A percentile compares a stretch with the other conserved stretches of the same genome.
Conservation (phyloP, 2,888 invertebrate species). For the Limnephilus marmoratus region DNA sequence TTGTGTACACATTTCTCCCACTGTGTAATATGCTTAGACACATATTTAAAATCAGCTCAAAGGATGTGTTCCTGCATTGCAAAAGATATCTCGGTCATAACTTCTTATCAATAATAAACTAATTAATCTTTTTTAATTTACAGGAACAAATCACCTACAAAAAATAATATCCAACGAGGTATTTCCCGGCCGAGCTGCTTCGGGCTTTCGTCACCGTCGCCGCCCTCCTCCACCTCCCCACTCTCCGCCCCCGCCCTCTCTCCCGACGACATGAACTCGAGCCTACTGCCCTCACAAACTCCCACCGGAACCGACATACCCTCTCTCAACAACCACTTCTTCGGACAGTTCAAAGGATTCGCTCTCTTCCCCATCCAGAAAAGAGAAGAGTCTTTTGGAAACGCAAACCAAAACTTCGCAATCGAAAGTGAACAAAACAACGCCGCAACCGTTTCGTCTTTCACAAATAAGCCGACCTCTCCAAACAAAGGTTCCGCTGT, state of each 20-base stretch:
- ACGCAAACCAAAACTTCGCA: slow-evolving; percentile 60
- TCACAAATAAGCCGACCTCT: slow-evolving; percentile 54
- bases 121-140: background rate
- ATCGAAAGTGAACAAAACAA: slow-evolving; percentile 57
- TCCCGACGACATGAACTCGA: slow-evolving; percentile 85
- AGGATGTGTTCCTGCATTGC: background rate
- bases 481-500: slow-evolving; percentile 41
- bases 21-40: no score
- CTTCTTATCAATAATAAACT: background rate
- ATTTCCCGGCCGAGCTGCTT: slow-evolving; percentile 75
- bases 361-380: slow-evolving; percentile 83
- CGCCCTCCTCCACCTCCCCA: slow-evolving; percentile 70
- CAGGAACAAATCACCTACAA: slow-evolving; percentile 72
- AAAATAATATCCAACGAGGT: slow-evolving; percentile 74
- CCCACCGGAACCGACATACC: slow-evolving; percentile 74
- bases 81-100: background rate
- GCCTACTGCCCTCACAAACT: slow-evolving; percentile 77
- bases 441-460: slow-evolving; percentile 67
- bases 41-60: no score
- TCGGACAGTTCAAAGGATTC: slow-evolving; percentile 93
- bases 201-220: slow-evolving; percentile 72
- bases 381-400: slow-evolving; percentile 66
- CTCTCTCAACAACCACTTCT: slow-evolving; percentile 80
- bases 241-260: slow-evolving; percentile 71
- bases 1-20: no score